These are phyloP conservation scores for Bettongia penicillata DNA, from an alignment of 2,113 vertebrate genomes.

Conservation along the genomic window DNA sequence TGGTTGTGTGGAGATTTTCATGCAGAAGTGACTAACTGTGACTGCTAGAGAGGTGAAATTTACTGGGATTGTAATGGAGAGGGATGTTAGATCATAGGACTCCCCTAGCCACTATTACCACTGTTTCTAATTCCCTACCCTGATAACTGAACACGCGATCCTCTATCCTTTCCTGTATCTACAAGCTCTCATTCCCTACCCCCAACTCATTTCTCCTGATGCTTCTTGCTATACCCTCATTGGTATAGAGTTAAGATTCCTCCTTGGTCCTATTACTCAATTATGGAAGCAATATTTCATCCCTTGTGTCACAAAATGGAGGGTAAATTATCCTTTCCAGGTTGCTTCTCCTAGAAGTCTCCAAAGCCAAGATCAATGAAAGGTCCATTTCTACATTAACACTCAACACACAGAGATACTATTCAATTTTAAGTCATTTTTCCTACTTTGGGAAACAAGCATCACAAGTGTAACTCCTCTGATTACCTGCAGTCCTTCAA, in stretches of 20 bases:
- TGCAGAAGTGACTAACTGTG: background rate
- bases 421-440: background rate
- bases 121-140: background rate
- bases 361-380: background rate
- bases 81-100: background rate
- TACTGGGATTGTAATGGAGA: background rate
- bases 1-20: slow-evolving; percentile 18
- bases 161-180: slow-evolving; percentile 32
- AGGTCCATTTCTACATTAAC: background rate
- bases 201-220: background rate
- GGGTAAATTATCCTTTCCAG: background rate
- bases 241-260: background rate
- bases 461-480: background rate
- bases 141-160: background rate
- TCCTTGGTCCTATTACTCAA: no score
- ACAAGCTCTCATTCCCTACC: background rate
- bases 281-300: background rate
- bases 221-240: background rate
- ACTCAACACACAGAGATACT: background rate
- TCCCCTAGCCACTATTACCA: background rate
- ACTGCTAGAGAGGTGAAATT: slow-evolving; percentile 37
- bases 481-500: background rate
- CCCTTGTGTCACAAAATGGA: background rate
- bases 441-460: background rate
- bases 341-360: background rate